Conservation (phyloP, 2,797 vertebrate species). For the Oceanodroma leucorhoa region DNA sequence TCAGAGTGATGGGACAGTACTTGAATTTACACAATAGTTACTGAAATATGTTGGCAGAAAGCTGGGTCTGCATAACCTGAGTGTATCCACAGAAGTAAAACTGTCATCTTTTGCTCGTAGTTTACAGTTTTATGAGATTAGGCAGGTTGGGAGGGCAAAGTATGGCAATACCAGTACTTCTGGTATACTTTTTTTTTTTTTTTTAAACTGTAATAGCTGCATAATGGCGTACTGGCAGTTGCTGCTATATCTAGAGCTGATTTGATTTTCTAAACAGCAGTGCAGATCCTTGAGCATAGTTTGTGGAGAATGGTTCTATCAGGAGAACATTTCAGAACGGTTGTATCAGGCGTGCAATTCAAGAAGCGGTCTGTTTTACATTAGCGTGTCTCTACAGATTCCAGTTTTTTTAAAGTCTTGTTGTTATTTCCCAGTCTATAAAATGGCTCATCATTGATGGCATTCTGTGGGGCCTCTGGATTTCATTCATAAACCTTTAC, state of each 20-base stretch:
- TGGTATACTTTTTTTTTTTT: not conserved
- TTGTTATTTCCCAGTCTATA: conserved; percentile 29
- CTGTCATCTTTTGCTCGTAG: not conserved
- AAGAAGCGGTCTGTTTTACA: not conserved
- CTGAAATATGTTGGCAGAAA: conserved; percentile 37
- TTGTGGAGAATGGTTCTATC: not conserved
- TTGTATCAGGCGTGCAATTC: not conserved
- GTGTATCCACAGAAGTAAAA: not conserved
- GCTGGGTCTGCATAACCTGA: not conserved
- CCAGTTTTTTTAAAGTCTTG: not conserved
- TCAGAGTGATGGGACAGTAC: not conserved
- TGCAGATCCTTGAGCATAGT: not conserved
- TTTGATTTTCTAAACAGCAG: not conserved
- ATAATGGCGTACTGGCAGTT: not conserved
- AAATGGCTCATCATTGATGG: not conserved
- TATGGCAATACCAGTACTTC: not conserved
- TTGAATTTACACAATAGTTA: conserved; percentile 22
- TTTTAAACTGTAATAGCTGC: not conserved
- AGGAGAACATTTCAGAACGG: not conserved
- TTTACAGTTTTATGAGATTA: not conserved
- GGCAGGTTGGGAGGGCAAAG: not conserved
- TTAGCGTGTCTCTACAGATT: not conserved
- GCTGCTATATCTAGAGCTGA: not conserved
- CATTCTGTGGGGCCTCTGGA: conserved; percentile 1
- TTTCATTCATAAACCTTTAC: conserved; percentile 35